Conservation (phyloP, 2,797 vertebrate species). For the Trichosurus vulpecula region DNA sequence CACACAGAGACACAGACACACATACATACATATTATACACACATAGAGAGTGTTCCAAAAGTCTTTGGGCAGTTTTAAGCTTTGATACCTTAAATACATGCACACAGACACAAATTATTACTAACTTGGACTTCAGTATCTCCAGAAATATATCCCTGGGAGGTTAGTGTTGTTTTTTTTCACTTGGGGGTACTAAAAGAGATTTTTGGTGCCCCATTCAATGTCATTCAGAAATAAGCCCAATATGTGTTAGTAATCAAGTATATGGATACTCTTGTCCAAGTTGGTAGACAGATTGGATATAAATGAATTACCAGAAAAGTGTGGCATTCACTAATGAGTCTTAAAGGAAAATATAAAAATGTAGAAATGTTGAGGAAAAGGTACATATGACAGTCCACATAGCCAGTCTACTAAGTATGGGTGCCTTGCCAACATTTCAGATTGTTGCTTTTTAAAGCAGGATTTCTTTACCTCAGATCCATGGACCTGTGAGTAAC, state of each 20-base stretch:
- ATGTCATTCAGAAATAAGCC: background rate
- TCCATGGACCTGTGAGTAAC: background rate
- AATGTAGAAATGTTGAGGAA: background rate
- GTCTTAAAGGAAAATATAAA: background rate
- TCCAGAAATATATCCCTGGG: background rate
- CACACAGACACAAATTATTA: background rate
- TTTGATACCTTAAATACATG: background rate
- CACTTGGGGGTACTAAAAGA: background rate
- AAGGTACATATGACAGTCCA: background rate
- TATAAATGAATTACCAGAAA: background rate
- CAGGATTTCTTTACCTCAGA: background rate
- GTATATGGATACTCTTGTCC: background rate
- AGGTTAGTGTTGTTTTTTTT: background rate
- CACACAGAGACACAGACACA: too few relatives aligned
- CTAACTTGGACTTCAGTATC: background rate
- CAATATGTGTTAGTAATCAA: background rate
- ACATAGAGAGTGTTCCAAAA: background rate
- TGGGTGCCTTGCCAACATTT: background rate
- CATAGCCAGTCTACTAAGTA: background rate
- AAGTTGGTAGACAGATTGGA: background rate
- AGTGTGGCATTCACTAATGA: background rate
- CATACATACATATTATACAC: background rate
- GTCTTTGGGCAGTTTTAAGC: background rate
- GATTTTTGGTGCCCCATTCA: background rate
- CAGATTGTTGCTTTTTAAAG: background rate